Base-by-base conservation (phyloP, 2,888 invertebrate genomes). In the Tineola bisselliella region DNA sequence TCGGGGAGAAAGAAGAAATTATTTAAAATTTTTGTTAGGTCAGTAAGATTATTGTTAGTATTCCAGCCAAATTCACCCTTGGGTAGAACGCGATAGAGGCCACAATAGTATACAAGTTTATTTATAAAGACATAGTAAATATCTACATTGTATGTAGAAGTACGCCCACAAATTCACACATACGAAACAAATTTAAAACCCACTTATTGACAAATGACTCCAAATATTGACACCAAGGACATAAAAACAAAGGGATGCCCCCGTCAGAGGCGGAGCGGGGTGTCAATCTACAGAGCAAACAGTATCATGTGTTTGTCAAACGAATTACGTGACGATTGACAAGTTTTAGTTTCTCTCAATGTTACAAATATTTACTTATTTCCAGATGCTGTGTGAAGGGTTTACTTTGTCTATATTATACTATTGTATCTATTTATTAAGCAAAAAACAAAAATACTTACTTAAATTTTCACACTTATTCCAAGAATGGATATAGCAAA, bases 281-380 rank as follows among this genome's bases (percentile, higher is more conserved):
- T 87, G 84, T 84, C 86, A 79, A 84, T 84, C 81, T 74, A 74
- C 71, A 79, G 76, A 77, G 81, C 80, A 86, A 84, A 86, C 73
- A 81, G 66, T 71, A 48, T 56, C 65, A 65, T 65, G 69, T 84
- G 78, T 86, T 86, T 84, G 82, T 76, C 74, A 71, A 80, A 83
- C 79, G 81, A 82, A 84, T 84, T 83, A 86, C 78, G 76, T 80
- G 82, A 82, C 82, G 82, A 77, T 71, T 79, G 54, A 38, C 58
- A 58, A 31, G 8, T 58, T 38, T 77, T 74, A 72, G 74, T 74
- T 75, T 74, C 71, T 70, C 58, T 38, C 33, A 33, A 17, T 33
- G n/a, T 38, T n/a, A 33, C 58, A 58, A 58, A 58, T 58, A 58
- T 38, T 58, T 30, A 58, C 25, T 54, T 25, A 8, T 54, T 18